Evolutionary conservation across 2,797 vertebrate species (phyloP).

Genomic region (Pipistrellus pygmaeus): DNA sequence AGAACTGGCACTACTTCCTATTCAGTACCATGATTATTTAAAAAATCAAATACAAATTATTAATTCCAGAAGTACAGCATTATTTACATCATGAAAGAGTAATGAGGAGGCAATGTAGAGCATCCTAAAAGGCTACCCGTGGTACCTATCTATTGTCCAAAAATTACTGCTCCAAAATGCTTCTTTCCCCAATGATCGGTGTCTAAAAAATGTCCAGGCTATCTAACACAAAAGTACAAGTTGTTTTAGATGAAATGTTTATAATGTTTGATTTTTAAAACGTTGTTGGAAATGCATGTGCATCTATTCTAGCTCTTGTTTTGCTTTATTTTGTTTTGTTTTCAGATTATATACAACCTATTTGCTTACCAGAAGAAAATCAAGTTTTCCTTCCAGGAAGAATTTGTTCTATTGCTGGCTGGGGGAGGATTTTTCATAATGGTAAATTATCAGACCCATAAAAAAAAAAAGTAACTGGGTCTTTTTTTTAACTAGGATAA

Average conservation of each 20-base stretch:
- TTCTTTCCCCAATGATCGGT: not conserved
- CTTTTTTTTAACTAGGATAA: not conserved
- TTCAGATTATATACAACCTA: constrained; percentile 92
- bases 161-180: not conserved
- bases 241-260: not conserved
- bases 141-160: not conserved
- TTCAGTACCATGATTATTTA: not conserved
- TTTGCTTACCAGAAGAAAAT: constrained; percentile 91
- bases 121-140: not conserved
- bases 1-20: not conserved
- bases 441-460: constrained; percentile 85
- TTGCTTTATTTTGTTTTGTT: constrained; percentile 62
- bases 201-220: not conserved
- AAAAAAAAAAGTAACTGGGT: not conserved
- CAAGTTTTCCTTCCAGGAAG: constrained; percentile 88
- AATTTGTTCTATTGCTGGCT: constrained; percentile 93
- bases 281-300: not conserved
- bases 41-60: constrained; percentile 35
- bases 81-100: not conserved
- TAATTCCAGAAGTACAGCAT: not conserved
- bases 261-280: constrained; percentile 41
- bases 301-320: not conserved
- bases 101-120: not conserved
- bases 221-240: not conserved
- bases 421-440: constrained; percentile 87